These are phyloP conservation scores for Chaetops frenatus DNA, from an alignment of 2,113 vertebrate species.

Conservation along the genomic window DNA sequence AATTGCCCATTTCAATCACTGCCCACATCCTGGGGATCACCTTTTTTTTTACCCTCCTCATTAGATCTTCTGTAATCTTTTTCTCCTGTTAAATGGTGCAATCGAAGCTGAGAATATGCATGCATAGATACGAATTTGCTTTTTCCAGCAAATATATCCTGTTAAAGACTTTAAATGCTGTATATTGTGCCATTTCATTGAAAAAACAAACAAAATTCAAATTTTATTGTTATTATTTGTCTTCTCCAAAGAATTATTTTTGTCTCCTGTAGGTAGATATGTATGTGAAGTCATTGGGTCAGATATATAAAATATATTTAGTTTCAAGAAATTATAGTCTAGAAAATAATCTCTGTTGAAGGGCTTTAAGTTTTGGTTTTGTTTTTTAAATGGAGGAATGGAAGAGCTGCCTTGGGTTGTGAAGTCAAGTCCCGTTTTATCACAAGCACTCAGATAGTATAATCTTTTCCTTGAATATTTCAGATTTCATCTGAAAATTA, in stretches of 20 bases:
- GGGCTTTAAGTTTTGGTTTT: not conserved
- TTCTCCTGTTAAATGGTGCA: not conserved
- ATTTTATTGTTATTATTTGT: not conserved
- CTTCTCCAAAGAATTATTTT: not conserved
- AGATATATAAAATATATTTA: not conserved
- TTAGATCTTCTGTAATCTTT: not conserved
- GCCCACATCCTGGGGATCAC: conserved; percentile 38
- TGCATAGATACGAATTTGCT: not conserved
- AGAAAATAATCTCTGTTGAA: not conserved
- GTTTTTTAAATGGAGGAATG: not conserved
- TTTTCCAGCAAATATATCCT: not conserved
- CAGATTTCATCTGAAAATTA: not conserved
- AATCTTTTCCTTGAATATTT: not conserved
- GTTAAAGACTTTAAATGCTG: not conserved
- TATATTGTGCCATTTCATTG: not conserved
- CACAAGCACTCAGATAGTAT: not conserved
- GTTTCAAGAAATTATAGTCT: not conserved
- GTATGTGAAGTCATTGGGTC: not conserved
- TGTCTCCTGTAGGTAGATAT: not conserved
- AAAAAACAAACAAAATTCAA: not conserved
- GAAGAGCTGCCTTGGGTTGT: not conserved
- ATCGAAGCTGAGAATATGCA: not conserved
- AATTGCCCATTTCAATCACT: conserved; percentile 34
- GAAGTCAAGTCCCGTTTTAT: not conserved
- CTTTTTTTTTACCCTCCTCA: not conserved